phyloP scores from a whole-genome alignment of 2,797 vertebrate genomes.

The Malurus leucopterus region DNA sequence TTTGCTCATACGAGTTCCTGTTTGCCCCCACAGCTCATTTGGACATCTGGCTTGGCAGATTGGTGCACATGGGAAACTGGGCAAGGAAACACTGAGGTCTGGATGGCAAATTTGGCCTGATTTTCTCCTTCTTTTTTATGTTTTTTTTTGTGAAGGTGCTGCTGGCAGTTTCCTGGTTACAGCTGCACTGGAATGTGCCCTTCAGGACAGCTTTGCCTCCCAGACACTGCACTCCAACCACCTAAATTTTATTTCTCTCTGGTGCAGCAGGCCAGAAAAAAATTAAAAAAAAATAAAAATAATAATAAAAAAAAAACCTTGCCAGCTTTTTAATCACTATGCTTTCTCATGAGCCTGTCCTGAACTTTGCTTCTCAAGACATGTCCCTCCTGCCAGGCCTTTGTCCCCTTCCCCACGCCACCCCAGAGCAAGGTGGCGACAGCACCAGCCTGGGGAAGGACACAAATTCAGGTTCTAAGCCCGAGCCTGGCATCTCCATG shows the following conservation, averaged over 20 bases:
- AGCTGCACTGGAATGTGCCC: neutral
- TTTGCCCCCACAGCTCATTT: conserved; percentile 57
- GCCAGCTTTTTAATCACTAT: neutral
- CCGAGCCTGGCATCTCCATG: neutral
- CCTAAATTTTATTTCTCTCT: neutral
- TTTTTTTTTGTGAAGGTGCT: neutral
- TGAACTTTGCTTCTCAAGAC: neutral
- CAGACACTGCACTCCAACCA: neutral
- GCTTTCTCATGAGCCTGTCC: neutral
- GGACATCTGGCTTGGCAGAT: conserved; percentile 64
- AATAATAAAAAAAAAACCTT: neutral
- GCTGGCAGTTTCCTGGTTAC: neutral
- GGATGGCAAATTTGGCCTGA: neutral
- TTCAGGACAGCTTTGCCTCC: neutral
- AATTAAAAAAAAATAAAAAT: neutral
- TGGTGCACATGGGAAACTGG: conserved; percentile 42
- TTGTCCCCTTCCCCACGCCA: neutral
- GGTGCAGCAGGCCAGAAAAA: neutral
- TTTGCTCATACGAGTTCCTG: conserved; percentile 44
- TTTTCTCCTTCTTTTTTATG: neutral
- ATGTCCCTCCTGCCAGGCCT: neutral
- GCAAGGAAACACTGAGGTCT: conserved; percentile 29
- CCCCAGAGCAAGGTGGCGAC: neutral
- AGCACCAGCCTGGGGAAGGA: neutral
- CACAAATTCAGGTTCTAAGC: neutral